A percentile compares a stretch with the other conserved stretches of the same genome.
Evolutionary conservation across 1,140 invertebrate genomes (phyloP).

Genomic region (Drosophila neocordata): DNA sequence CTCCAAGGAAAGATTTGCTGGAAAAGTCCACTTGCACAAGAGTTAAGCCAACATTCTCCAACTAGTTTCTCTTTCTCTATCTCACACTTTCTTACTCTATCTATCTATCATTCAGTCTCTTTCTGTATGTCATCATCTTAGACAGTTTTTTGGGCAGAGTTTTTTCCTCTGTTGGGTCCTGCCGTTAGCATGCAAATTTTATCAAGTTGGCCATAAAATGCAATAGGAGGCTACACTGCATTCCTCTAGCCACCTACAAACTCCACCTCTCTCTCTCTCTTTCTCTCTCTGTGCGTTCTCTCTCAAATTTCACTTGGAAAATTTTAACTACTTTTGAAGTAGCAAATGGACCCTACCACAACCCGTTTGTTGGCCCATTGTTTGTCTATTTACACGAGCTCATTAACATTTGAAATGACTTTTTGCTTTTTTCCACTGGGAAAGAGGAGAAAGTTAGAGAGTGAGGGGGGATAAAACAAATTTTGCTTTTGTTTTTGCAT

Average conservation of each 20-base stretch:
- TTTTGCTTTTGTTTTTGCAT: slow-evolving; percentile 63
- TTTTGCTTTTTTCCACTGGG: slow-evolving; percentile 45
- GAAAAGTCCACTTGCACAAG: slow-evolving; percentile 37
- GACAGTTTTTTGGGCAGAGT: not conserved
- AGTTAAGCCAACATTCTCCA: slow-evolving; percentile 11
- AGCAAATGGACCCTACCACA: not conserved
- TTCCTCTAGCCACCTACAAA: not conserved
- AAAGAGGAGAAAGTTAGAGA: not conserved
- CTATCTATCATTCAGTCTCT: not conserved
- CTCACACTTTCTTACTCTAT: slow-evolving; percentile 13
- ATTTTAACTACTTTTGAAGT: slow-evolving; percentile 71
- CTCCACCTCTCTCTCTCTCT: slow-evolving; percentile 24
- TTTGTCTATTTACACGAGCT: slow-evolving; percentile 80
- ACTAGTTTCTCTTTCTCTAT: not conserved
- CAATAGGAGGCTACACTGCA: slow-evolving; percentile 29
- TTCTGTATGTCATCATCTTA: not conserved
- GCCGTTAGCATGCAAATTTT: slow-evolving; percentile 74
- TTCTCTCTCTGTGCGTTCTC: slow-evolving; percentile 60
- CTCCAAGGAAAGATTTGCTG: slow-evolving; percentile 27
- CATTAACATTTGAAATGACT: slow-evolving; percentile 82
- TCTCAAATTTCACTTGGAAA: slow-evolving; percentile 70
- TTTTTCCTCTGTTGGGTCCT: slow-evolving; percentile 19
- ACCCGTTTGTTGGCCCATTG: slow-evolving; percentile 66
- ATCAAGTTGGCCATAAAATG: slow-evolving; percentile 68
- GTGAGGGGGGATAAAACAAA: slow-evolving; percentile 6